Evolutionary conservation across 2,888 invertebrate species (phyloP), one percentile per base, ranked within the genome.

Genomic region (Neocrepidodera transversa): DNA sequence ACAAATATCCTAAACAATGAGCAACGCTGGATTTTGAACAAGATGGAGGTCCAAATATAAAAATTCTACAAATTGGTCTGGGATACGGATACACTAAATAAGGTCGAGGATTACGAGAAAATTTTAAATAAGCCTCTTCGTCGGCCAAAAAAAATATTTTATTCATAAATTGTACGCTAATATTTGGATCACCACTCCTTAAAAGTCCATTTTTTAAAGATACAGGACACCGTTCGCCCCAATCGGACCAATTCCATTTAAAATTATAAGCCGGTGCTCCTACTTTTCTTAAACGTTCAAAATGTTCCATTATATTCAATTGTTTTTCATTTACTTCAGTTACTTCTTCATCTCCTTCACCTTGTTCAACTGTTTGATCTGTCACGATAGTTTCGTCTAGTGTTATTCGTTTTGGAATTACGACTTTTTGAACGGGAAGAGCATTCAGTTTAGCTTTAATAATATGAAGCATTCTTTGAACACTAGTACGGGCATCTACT

Each of bases 221-320:
- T 2, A 89, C 86, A 3, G 89, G 89, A 71, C 89, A 89, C 50
- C 57, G 60, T 1, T 67, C 82, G 32, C 77, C 80, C 87, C 87
- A 88, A 42, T 81, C 79, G 2, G 87, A 87, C 63, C 84, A 73
- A 42, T 71, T 71, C 82, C 82, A 83, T 59, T 77, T 77, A 63
- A 78, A 82, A 60, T 69, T 68, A 0, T 71, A 64, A 14, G 74
- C 74, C 11, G 78, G 68, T 0, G 72, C 72, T 8, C 75, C 70
- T 58, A 64, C 70, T 16, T 63, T 70, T 17, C 67, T 58, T 13
- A 81, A 67, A 35, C 71, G 62, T 36, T 71, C 68, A 30, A 79
- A 80, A n/a, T 68, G 69, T 51, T 79, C 77, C 16, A 78, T 75
- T 1, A 69, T 63, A n/a, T 68, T 66, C 30, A 65, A 52, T 10